Evolutionary conservation across 2,113 vertebrate genomes (phyloP).

Genomic region (Pterocles orientalis): DNA sequence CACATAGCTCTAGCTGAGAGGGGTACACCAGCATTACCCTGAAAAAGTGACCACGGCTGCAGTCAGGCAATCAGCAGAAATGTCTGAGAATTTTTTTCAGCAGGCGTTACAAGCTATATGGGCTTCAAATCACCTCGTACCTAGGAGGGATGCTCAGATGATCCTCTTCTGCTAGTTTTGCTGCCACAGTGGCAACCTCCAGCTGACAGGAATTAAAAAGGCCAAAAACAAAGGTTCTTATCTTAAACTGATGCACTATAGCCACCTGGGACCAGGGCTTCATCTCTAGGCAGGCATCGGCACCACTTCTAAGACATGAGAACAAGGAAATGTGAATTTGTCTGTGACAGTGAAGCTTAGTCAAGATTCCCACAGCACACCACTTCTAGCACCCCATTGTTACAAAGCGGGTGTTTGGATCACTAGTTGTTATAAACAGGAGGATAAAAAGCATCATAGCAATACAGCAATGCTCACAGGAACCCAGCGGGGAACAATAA

Average conservation of each 20-base stretch:
- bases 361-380: background rate
- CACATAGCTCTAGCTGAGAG: background rate
- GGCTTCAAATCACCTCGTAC: background rate
- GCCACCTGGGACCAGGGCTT: background rate
- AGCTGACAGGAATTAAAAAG: background rate
- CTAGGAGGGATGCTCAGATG: background rate
- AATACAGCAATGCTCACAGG: background rate
- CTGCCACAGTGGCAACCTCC: background rate
- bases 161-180: background rate
- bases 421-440: background rate
- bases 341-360: background rate
- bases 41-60: background rate
- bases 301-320: background rate
- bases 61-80: background rate
- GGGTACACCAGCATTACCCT: background rate
- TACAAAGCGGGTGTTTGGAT: background rate
- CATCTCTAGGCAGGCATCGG: background rate
- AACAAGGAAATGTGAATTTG: background rate
- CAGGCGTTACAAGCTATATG: background rate
- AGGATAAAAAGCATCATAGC: background rate
- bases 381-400: background rate
- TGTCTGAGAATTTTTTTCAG: background rate
- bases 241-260: background rate
- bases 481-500: background rate
- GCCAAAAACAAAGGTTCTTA: background rate